Conservation (phyloP, 2,888 invertebrate species). For the Trileptium ribeirensis region DNA sequence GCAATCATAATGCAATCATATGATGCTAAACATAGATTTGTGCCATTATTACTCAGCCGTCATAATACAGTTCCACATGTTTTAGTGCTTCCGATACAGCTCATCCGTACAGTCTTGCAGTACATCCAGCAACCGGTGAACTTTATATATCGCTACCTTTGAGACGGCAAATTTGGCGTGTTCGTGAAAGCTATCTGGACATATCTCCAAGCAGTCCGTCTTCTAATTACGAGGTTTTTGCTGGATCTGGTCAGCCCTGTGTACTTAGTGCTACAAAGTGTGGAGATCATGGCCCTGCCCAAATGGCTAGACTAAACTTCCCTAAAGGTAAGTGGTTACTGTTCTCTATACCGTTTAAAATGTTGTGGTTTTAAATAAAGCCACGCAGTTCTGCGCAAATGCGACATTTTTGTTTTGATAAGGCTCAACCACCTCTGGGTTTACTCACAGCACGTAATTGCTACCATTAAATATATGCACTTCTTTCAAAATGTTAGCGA, state of each 20-base stretch:
- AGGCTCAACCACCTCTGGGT: no score
- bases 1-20: no score
- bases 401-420: no score
- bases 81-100: slow-evolving; percentile 85
- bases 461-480: no score
- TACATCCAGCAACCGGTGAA: slow-evolving; percentile 89
- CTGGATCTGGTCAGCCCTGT: slow-evolving; percentile 88
- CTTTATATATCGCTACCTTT: slow-evolving; percentile 93
- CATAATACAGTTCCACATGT: slow-evolving; percentile 41
- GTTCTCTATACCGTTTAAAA: neutral
- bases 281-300: slow-evolving; percentile 86
- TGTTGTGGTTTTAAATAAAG: no score
- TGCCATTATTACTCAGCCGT: no score
- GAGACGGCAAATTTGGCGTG: slow-evolving; percentile 69
- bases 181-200: neutral
- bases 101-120: slow-evolving; percentile 90
- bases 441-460: no score
- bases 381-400: no score
- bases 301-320: slow-evolving; percentile 81
- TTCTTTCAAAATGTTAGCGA: no score
- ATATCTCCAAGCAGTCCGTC: slow-evolving; percentile 31
- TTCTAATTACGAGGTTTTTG: slow-evolving; percentile 82
- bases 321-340: slow-evolving; percentile 68
- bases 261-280: slow-evolving; percentile 82
- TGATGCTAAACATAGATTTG: no score